A percentile compares a stretch with the other conserved stretches of the same genome.
Conservation (phyloP, 2,113 vertebrate species). For the Corythaeola cristata region DNA sequence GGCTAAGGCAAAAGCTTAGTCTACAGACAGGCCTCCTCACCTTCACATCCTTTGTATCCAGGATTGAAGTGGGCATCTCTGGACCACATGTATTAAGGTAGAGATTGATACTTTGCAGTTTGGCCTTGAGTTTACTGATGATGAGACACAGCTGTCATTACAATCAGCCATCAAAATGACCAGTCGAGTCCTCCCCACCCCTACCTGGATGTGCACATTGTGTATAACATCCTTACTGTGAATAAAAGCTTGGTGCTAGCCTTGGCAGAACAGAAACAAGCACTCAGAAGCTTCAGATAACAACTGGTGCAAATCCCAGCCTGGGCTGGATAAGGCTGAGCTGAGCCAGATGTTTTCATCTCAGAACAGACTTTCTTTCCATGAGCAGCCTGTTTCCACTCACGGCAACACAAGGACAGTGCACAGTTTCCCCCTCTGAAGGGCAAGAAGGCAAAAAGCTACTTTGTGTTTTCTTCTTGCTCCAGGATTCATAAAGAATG, state of each 20-base stretch:
- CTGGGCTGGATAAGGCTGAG: neutral
- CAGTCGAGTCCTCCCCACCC: neutral
- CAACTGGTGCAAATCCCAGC: slow-evolving; percentile 29
- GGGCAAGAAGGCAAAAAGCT: neutral
- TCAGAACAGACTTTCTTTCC: neutral
- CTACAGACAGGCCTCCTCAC: neutral
- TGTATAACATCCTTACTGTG: neutral
- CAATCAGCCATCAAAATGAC: neutral
- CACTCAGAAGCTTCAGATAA: neutral
- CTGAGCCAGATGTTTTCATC: slow-evolving; percentile 1
- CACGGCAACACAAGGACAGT: neutral
- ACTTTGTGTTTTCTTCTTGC: neutral
- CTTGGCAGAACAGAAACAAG: neutral
- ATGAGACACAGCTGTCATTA: neutral
- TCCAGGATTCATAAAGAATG: neutral
- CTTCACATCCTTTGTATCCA: neutral
- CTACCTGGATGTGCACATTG: neutral
- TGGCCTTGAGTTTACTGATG: neutral
- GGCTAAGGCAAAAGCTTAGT: neutral
- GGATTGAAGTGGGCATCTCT: neutral
- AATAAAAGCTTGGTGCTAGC: slow-evolving; percentile 1
- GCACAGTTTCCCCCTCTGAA: neutral
- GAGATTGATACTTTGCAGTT: neutral
- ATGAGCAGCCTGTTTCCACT: slow-evolving; percentile 32
- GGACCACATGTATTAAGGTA: neutral